These are phyloP conservation scores for Nothoprocta perdicaria DNA, from an alignment of 2,113 vertebrate genomes.

Conservation along the genomic window DNA sequence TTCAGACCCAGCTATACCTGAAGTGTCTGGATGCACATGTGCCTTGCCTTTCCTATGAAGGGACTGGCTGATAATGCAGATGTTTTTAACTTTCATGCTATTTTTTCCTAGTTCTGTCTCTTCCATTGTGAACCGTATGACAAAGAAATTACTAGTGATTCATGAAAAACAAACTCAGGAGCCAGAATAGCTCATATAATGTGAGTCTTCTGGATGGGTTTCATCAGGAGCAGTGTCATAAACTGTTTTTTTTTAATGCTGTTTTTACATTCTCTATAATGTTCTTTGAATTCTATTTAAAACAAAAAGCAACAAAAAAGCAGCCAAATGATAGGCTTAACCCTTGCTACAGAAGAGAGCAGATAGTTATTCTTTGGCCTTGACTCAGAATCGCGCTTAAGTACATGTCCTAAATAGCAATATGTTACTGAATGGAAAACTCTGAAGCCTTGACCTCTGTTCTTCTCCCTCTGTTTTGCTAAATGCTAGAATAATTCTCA, in stretches of 20 bases:
- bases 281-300: background rate
- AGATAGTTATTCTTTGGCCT: slow-evolving; percentile 13
- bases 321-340: slow-evolving; percentile 13
- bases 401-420: background rate
- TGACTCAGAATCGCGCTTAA: slow-evolving; percentile 36
- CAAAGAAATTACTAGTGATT: slow-evolving; percentile 7
- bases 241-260: background rate
- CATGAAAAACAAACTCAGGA: slow-evolving; percentile 20
- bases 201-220: slow-evolving; percentile 1
- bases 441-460: slow-evolving; percentile 43
- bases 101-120: slow-evolving; percentile 8
- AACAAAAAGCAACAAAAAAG: background rate
- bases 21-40: background rate
- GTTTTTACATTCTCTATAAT: background rate
- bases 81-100: background rate
- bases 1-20: background rate
- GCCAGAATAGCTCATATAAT: slow-evolving; percentile 12
- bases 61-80: background rate
- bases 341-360: background rate
- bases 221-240: background rate
- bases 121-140: background rate
- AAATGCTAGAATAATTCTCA: slow-evolving; percentile 26
- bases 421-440: slow-evolving; percentile 49
- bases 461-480: slow-evolving; percentile 18
- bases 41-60: background rate